Conservation (phyloP, 2,113 vertebrate species). For the Microcebus griseorufus region DNA sequence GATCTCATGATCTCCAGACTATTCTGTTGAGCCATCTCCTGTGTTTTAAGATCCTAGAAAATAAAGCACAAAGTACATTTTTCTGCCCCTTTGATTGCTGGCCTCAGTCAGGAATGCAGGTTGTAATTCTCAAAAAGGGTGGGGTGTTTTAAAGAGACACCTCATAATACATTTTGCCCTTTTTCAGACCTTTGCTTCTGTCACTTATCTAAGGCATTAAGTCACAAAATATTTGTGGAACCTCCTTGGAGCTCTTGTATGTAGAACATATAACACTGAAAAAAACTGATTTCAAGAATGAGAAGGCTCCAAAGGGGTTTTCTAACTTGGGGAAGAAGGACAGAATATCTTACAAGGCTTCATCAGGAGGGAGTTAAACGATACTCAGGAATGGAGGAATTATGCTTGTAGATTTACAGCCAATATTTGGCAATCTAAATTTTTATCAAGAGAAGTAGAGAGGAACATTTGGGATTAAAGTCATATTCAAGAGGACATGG, state of each 20-base stretch:
- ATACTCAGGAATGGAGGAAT: neutral
- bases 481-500: neutral
- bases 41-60: too few relatives aligned
- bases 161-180: too few relatives aligned
- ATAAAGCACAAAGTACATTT: too few relatives aligned
- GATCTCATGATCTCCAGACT: too few relatives aligned
- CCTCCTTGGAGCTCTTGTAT: neutral
- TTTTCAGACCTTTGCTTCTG: too few relatives aligned
- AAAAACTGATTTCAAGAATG: neutral
- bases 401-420: neutral
- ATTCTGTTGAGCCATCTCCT: too few relatives aligned
- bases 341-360: neutral
- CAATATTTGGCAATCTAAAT: neutral
- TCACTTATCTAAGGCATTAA: neutral
- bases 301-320: accelerated
- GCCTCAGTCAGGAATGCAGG: too few relatives aligned
- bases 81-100: too few relatives aligned
- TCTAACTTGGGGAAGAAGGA: neutral
- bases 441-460: neutral
- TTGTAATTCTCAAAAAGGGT: too few relatives aligned
- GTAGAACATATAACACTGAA: neutral
- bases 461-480: neutral
- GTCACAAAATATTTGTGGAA: too few relatives aligned
- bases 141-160: too few relatives aligned
- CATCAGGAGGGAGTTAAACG: neutral